Base-by-base conservation (phyloP, 2,888 invertebrate genomes). In the Perizoma flavofasciatum region DNA sequence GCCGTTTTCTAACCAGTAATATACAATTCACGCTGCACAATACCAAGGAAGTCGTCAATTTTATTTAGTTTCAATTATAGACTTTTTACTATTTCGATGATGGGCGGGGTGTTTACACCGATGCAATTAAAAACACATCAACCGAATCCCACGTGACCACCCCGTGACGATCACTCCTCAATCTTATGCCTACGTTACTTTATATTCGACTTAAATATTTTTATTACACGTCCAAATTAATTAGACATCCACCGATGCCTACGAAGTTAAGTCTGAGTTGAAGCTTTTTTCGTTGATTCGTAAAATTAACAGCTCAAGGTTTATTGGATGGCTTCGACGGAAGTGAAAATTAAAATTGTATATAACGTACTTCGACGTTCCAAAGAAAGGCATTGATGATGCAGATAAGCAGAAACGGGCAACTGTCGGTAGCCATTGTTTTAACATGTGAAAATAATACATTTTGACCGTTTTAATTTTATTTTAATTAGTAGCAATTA, bases 391-490 rank as follows among this genome's bases (percentile, higher is more conserved):
- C 79, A 86, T 83, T 81, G 89, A 90, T 90, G 84, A 71, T 63
- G 69, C 75, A 72, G 89, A 90, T 88, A 87, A 88, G 80, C 73
- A 70, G 71, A 75, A 79, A 77, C 79, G 79, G 78, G 78, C 85
- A 86, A 88, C 88, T 81, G 88, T 79, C 81, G 82, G 84, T 85
- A 83, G 86, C 90, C 83, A 91, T 90, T 91, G 90, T 91, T 86
- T 88, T 83, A 84, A 81, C 79, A 86, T 89, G 89, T 83, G 89
- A 88, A 85, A 86, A 87, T 83, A 81, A 86, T 83, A 81, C 85
- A 81, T 78, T 77, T 66, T 81, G 79, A 82, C 79, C 79, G 84
- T 77, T 79, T 80, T 83, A 85, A 86, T 86, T 85, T 77, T 78
- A 73, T 82, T 86, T 82, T 87, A 88, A 89, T 89, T 87, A 79